Evolutionary conservation across 1,140 invertebrate genomes (phyloP), one percentile per base, ranked within the genome.

Genomic region (Pomacea maculata): DNA sequence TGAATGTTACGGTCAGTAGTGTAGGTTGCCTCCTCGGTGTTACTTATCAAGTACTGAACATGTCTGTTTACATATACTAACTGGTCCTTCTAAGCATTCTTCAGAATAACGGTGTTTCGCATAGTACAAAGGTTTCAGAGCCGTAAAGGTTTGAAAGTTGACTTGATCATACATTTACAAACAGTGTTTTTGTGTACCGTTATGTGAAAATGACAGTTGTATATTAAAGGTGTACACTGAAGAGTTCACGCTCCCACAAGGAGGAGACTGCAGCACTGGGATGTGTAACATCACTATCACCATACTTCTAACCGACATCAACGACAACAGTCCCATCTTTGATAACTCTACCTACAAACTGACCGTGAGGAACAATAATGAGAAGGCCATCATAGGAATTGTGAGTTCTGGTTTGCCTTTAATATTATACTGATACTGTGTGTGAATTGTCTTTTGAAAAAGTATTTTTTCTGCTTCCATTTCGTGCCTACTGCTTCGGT

Each of bases 261-360:
- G 75, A 54, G 63, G 63, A 54, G 65, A 70, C 77, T 78, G 77
- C 67, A 70, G 17, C 21, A 9, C 14, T 12, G 67, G 19, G 25
- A 45, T 70, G 2, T 78, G 77, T 34, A 54, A 70, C 25, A 54
- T 54, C 67, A 78, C 34, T 12, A 65, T 78, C 17, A 78, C 54
- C 34, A 54, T 78, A 34, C n/a, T 14, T 0, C 77, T 78, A 12
- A 64, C 52, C 25, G 77, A 78, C 77, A 78, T 78, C 65, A 78
- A 78, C 54, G 77, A 78, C 67, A 55, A 78, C 65, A 55, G 45
- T n/a, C 77, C 77, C 11, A 45, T 61, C n/a, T 78, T 78, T 29
- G 45, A 12, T 19, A 63, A 34, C 8, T 3, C 25, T n/a, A 78
- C 64, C 52, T 71, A 78, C 67, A 29, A 25, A 45, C 63, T 55